Base-by-base conservation (phyloP, 2,888 invertebrate species). In the Alviniconcha strummeri region DNA sequence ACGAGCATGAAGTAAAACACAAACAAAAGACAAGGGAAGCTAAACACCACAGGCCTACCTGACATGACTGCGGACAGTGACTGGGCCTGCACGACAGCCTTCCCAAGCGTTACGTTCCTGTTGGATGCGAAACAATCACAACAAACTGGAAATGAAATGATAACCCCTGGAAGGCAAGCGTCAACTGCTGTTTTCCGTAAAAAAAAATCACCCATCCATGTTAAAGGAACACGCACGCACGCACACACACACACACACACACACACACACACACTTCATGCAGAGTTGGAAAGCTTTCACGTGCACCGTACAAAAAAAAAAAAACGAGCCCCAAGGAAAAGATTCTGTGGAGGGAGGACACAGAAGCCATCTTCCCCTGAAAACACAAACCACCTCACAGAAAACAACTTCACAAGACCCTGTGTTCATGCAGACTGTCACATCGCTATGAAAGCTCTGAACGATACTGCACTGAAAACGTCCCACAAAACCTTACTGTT, bases 81-180 rank as follows among this genome's bases (percentile, higher is more conserved):
- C 86, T 96, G 94, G 87, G 96, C 95, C 87, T 95, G 95, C 36
- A 96, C 94, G 78, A 96, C 95, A 64, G 94, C 95, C 64, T 95
- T 93, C 69, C 95, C 94, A 54, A 89, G 92, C 79, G 94, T 93
- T 15, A 96, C 94, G 93, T 96, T 95, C 96, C 93, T 93, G 87
- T 9, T 85, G 87, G 80, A 76, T 82, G 84, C 84, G 80, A 72
- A 74, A 17, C 74, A 79, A 60, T 2, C 17, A 56, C 15, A 55
- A 56, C 11, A 60, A 72, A 69, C 69, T 81, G 5, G 64, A 81
- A n/a, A 69, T 36, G 19, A 55, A 52, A 15, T 54, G n/a, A 17
- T 57, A 57, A 57, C 15, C 11, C 8, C 8, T 17, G 71, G 17
- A 64, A 15, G 15, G 17, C 8, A 8, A 64, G 17, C 8, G 11